A percentile compares a stretch with the other conserved stretches of the same genome.
Evolutionary conservation across 2,888 invertebrate genomes (phyloP).

Genomic region (Fragum sueziense): DNA sequence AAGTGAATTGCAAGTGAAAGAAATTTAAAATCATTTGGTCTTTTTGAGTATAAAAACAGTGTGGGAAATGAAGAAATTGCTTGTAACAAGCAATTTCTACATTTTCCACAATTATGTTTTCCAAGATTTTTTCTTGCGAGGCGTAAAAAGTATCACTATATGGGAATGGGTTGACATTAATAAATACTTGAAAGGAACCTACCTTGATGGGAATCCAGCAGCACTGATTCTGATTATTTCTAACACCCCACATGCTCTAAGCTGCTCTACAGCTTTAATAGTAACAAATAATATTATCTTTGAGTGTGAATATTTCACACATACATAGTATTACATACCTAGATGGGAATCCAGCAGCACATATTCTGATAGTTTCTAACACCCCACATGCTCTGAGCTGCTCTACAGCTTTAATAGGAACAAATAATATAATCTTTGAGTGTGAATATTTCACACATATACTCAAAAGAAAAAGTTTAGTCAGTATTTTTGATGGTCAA

Average conservation of each 20-base stretch:
- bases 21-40: too few relatives aligned
- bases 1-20: too few relatives aligned
- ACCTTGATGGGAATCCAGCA: conserved; percentile 95
- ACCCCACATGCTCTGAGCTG: conserved; percentile 98
- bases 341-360: conserved; percentile 97
- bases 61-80: not conserved
- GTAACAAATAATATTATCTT: too few relatives aligned
- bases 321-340: conserved; percentile 84
- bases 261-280: conserved; percentile 92
- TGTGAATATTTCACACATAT: too few relatives aligned
- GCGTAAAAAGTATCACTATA: too few relatives aligned
- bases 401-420: conserved; percentile 92
- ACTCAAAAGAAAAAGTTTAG: too few relatives aligned
- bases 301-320: too few relatives aligned
- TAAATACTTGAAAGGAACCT: conserved; percentile 7
- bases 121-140: too few relatives aligned
- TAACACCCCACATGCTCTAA: conserved; percentile 98
- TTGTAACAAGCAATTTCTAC: not conserved
- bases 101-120: too few relatives aligned
- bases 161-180: too few relatives aligned
- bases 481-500: too few relatives aligned
- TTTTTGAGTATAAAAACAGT: not conserved
- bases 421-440: too few relatives aligned
- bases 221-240: conserved; percentile 99
- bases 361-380: conserved; percentile 97